phyloP scores from a whole-genome alignment of 2,797 vertebrate genomes.

The Xenops minutus region DNA sequence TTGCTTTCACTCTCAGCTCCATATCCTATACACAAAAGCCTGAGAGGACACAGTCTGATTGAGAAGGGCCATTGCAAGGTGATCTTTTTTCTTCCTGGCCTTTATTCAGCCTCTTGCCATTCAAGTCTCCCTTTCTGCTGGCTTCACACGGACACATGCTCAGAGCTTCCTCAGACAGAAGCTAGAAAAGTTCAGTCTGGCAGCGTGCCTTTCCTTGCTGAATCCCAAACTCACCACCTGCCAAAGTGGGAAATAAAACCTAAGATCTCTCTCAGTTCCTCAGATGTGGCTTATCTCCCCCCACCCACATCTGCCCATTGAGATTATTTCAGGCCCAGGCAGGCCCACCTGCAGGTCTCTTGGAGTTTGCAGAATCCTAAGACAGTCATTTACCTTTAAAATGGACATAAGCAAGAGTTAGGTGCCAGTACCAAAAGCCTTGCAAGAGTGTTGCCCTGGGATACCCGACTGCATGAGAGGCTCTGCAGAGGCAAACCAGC shows the following conservation, averaged over 20 bases:
- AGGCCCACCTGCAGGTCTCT: neutral
- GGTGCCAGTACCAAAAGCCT: neutral
- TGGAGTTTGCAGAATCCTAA: neutral
- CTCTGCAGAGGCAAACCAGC: neutral
- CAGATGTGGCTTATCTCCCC: neutral
- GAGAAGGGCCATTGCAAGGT: neutral
- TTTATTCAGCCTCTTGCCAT: neutral
- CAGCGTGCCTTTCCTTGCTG: neutral
- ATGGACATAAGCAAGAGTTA: neutral
- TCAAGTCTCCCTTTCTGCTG: neutral
- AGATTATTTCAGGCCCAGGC: neutral
- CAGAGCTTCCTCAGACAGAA: neutral
- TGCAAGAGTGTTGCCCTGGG: neutral
- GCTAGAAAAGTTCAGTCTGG: neutral
- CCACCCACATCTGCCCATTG: neutral
- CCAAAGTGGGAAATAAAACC: conserved; percentile 16
- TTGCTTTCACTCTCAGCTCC: neutral
- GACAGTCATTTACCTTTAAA: neutral
- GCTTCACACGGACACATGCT: neutral
- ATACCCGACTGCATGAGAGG: neutral
- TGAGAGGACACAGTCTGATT: neutral
- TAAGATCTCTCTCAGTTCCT: conserved; percentile 4
- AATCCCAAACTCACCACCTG: neutral
- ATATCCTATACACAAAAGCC: neutral
- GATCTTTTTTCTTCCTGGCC: neutral